Base-by-base conservation (phyloP, 2,888 invertebrate genomes). In the Mesopsocus fuscifrons region DNA sequence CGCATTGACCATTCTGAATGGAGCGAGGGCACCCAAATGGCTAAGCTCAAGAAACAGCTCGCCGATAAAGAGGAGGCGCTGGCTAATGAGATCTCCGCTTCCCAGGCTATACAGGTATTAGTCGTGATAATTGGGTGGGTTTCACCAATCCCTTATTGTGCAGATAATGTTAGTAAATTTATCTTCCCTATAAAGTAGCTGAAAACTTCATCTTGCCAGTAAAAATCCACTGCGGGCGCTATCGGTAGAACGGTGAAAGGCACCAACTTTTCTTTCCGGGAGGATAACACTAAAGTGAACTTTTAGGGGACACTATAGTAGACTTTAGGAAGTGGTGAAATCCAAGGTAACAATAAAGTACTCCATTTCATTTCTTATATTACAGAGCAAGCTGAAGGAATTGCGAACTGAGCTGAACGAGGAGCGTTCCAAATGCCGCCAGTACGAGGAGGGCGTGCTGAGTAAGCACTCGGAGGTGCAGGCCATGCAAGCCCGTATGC, bases 11-110 rank as follows among this genome's bases (percentile, higher is more conserved):
- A 80, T 55, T 76, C 82, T 2, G 87, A 88, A 55, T 87, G 87
- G 87, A 77, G 76, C 42, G 84, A 85, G 73, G 81, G 81, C 33
- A 76, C 79, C 41, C 75, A 80, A 41, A 72, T 87, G 48, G 79
- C 82, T 51, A 81, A 83, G 55, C 58, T 91, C 51, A 85, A 83
- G 60, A 88, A 84, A 52, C 88, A 91, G 59, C 63, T 92, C 21
- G 80, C 82, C 17, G 89, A 91, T 50, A 85, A 83, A 54, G 88
- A 87, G 52, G 80, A 80, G 52, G 71, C 74, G 1, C 59, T 85
- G 3, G 60, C 68, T 2, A 82, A 82, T 48, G 80, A 83, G 55
- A 72, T 78, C 49, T 78, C 82, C 53, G 75, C 80, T 0, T 73
- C 79, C 2, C 68, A 72, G 52, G 77, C 79, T 3, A 70, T 80